Evolutionary conservation across 2,888 invertebrate genomes (phyloP).

Genomic region (Eilema sororculum): DNA sequence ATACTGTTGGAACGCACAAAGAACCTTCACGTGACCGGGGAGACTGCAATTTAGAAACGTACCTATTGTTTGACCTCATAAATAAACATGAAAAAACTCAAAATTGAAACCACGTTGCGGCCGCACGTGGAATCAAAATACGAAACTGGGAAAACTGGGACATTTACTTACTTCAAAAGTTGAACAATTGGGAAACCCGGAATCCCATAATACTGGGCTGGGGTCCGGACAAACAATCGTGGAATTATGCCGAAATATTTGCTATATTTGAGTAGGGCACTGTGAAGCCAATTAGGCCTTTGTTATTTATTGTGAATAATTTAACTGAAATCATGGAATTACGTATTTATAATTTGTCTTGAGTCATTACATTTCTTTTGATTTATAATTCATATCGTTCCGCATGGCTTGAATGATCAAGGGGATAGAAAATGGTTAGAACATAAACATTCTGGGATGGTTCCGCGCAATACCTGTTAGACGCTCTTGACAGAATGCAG

Average conservation of each 20-base stretch:
- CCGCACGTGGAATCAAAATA: constrained; percentile 6
- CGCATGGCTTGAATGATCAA: background rate
- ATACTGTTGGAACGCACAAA: background rate
- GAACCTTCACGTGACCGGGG: background rate
- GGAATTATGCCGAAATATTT: constrained; percentile 12
- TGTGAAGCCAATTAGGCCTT: constrained; percentile 33
- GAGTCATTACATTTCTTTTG: background rate
- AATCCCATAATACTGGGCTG: constrained; percentile 26
- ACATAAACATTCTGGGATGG: no score
- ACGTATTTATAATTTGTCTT: background rate
- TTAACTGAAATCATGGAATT: background rate
- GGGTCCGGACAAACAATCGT: constrained; percentile 27
- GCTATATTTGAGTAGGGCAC: background rate
- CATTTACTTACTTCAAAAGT: constrained; percentile 33
- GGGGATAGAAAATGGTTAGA: fast-evolving
- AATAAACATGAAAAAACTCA: background rate
- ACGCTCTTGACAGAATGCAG: no score
- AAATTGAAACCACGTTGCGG: background rate
- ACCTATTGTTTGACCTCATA: background rate
- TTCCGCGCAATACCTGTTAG: no score
- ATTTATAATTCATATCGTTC: background rate
- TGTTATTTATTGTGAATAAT: constrained; percentile 3
- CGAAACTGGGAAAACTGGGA: constrained; percentile 25
- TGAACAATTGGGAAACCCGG: constrained; percentile 19
- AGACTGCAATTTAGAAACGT: background rate